A percentile compares a stretch with the other conserved stretches of the same genome.
Conservation (phyloP, 1,140 invertebrate species). For the Eumeta japonica region DNA sequence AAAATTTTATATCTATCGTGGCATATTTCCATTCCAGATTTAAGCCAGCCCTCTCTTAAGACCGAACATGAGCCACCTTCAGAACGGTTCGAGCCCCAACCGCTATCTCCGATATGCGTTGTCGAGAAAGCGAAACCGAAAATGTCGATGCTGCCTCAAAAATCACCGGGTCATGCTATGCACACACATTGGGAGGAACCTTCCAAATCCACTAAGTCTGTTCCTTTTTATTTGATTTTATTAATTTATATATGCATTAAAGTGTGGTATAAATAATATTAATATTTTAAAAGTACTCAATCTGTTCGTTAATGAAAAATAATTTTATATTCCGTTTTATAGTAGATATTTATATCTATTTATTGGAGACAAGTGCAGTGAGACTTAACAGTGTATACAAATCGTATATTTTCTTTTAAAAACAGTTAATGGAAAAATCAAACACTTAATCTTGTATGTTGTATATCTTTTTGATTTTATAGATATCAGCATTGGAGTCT, state of each 20-base stretch:
- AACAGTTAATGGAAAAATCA: no score
- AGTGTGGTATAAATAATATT: constrained; percentile 29
- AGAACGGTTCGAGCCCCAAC: constrained; percentile 48
- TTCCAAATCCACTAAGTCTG: constrained; percentile 39
- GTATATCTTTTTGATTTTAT: no score
- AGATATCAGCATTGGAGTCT: constrained; percentile 68
- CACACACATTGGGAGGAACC: constrained; percentile 71
- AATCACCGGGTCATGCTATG: constrained; percentile 60
- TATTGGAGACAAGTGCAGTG: no score
- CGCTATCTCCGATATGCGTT: constrained; percentile 54
- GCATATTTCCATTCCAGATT: no score
- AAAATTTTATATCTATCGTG: no score
- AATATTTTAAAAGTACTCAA: constrained; percentile 4
- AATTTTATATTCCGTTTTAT: neutral
- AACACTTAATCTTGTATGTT: no score
- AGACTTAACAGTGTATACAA: no score
- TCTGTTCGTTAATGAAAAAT: neutral
- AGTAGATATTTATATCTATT: neutral
- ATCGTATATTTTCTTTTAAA: no score
- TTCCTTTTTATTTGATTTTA: constrained; percentile 26
- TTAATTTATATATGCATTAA: no score
- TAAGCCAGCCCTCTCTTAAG: constrained; percentile 73
- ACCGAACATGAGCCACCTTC: constrained; percentile 60
- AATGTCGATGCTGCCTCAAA: constrained; percentile 29
- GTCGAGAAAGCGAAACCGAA: no score